Evolutionary conservation across 2,797 vertebrate genomes (phyloP), one percentile per base, ranked within the genome.

Genomic region (Takifugu rubripes): DNA sequence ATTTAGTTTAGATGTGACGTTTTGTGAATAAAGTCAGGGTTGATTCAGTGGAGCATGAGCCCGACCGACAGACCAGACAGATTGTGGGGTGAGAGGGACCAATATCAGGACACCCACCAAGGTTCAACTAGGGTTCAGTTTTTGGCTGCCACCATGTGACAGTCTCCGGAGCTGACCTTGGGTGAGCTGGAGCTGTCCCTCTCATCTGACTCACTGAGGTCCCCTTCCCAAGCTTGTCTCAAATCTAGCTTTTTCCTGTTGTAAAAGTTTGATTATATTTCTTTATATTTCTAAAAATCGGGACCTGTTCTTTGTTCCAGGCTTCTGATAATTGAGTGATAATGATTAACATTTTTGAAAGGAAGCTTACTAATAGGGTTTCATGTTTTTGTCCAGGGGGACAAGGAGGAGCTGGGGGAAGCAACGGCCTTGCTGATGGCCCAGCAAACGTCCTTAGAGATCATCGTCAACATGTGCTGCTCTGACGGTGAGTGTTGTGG

Each of bases 391-490:
- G 54, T 88, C 75, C 54, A 99, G 96, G 78, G 84, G 70, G 93
- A 86, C 33, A 91, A 92, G 72, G 90, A 90, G 84, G 96, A 98
- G 74, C 85, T 98, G 87, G 92, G 92, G 78, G 93, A 96, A 81
- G 92, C 93, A 47, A 72, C 79, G 27, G 93, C 94, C 29, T 88
- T 99, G 84, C 90, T 99, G 82, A 92, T 89, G 49, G 96, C 97
- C 64, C 97, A 99, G 87, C 96, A 98, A 86, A 97, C 94, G 3
- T 95, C 96, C 33, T 87, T 99, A 79, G 97, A 99, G 84, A 92
- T 98, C 78, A 93, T 99, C 40, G 97, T 98, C 84, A 99, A 99
- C 88, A 94, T 99, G 96, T 99, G 97, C 91, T 98, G 93, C 84
- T 94, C 80, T 26, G 96, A 99, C 71, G 97, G 97, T 99, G 84